Percentiles rank a stretch among this genome's conserved stretches.
Conservation (phyloP, 2,113 vertebrate genomes). For the Ellobius talpinus region DNA sequence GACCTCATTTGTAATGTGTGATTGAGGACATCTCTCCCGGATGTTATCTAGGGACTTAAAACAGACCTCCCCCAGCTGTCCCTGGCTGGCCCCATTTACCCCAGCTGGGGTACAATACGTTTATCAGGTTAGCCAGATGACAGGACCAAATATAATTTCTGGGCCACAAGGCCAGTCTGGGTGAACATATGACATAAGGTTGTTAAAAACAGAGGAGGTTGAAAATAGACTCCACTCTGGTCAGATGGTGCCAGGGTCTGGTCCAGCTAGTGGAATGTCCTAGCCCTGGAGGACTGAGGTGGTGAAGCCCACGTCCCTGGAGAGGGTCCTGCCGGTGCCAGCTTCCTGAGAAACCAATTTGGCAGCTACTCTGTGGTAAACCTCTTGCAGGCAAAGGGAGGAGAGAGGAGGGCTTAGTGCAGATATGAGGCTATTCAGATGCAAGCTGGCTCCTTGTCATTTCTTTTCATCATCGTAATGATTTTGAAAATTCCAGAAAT, state of each 20-base stretch:
- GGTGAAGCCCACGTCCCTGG: background rate
- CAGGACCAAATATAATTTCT: constrained; percentile 70
- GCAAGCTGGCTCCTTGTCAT: background rate
- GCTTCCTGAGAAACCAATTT: constrained; percentile 62
- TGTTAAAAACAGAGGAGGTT: constrained; percentile 67
- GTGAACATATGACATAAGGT: constrained; percentile 69
- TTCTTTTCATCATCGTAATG: constrained; percentile 58
- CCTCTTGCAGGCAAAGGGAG: constrained; percentile 15
- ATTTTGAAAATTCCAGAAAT: constrained; percentile 68
- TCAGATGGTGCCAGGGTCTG: constrained; percentile 39
- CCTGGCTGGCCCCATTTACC: constrained; percentile 15
- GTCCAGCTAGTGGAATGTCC: background rate
- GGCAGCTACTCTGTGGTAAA: constrained; percentile 21
- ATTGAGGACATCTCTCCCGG: background rate
- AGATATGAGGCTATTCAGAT: background rate
- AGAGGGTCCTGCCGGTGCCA: background rate
- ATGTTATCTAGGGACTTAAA: constrained; percentile 20
- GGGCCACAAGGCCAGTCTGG: constrained; percentile 67
- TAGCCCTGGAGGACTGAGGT: background rate
- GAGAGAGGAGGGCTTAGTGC: background rate
- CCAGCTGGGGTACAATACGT: background rate
- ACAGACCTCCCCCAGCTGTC: constrained; percentile 48
- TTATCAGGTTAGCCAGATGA: constrained; percentile 70
- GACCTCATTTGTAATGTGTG: background rate
- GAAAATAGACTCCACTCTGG: constrained; percentile 66